Conservation (phyloP, 2,888 invertebrate species). For the Tinea trinotella region DNA sequence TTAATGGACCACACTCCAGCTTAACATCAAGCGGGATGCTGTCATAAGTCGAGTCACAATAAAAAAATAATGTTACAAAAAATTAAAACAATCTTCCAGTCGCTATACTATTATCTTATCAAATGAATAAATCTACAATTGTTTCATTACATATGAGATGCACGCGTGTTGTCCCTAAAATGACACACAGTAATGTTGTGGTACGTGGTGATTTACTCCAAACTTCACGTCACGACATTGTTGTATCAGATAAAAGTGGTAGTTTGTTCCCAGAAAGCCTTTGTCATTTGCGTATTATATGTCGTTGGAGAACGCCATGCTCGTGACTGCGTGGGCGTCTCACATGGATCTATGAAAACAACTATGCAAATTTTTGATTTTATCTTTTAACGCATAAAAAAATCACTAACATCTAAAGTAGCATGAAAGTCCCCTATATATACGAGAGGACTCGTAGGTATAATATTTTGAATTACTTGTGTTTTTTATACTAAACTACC, state of each 20-base stretch:
- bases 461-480: too few species aligned
- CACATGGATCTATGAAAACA: slow-evolving; percentile 12
- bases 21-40: too few species aligned
- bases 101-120: neutral
- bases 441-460: too few species aligned
- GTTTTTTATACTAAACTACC: too few species aligned
- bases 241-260: slow-evolving; percentile 65
- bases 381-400: neutral
- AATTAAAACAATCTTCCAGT: too few species aligned
- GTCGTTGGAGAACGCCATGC: slow-evolving; percentile 20
- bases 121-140: neutral
- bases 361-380: slow-evolving; percentile 13
- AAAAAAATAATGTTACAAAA: too few species aligned
- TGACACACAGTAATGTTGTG: neutral
- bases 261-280: slow-evolving; percentile 57
- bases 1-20: too few species aligned
- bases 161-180: neutral
- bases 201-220: slow-evolving; percentile 16
- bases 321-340: slow-evolving; percentile 58
- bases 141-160: slow-evolving; percentile 4
- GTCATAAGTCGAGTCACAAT: too few species aligned
- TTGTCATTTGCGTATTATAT: slow-evolving; percentile 42
- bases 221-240: slow-evolving; percentile 43
- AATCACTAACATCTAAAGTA: too few species aligned
- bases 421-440: too few species aligned